Evolutionary conservation across 2,797 vertebrate species (phyloP).

Genomic region (Lutjanus campechanus): DNA sequence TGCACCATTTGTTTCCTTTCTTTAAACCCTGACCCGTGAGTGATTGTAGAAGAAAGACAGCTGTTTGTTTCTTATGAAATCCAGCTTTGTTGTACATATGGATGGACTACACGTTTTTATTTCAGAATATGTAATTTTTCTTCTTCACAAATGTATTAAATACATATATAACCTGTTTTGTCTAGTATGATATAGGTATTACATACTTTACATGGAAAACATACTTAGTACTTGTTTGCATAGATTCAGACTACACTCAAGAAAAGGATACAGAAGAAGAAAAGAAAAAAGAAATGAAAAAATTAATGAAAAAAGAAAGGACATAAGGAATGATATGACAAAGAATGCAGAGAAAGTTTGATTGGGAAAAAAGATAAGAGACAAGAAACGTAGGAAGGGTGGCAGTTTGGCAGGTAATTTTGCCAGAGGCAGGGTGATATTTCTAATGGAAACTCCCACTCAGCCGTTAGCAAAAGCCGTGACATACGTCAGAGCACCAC

Average conservation of each 20-base stretch:
- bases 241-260: background rate
- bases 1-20: slow-evolving; percentile 12
- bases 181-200: background rate
- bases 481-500: too few species aligned
- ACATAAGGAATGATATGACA: background rate
- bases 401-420: slow-evolving; percentile 10
- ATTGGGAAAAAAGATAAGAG: background rate
- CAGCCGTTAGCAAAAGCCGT: too few species aligned
- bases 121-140: background rate
- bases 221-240: background rate
- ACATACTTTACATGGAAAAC: background rate
- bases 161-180: background rate
- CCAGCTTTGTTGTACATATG: background rate
- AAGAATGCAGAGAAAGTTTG: background rate
- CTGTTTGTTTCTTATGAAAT: slow-evolving; percentile 19
- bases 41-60: slow-evolving; percentile 5
- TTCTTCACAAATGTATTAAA: background rate
- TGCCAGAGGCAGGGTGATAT: slow-evolving; percentile 23
- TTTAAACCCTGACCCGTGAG: slow-evolving; percentile 41
- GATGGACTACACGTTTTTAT: background rate
- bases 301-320: background rate
- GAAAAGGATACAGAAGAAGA: background rate
- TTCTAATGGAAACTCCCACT: too few species aligned
- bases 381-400: slow-evolving; percentile 4
- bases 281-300: background rate